Base-by-base conservation (phyloP, 2,888 invertebrate genomes). In the Aphidoletes aphidimyza region DNA sequence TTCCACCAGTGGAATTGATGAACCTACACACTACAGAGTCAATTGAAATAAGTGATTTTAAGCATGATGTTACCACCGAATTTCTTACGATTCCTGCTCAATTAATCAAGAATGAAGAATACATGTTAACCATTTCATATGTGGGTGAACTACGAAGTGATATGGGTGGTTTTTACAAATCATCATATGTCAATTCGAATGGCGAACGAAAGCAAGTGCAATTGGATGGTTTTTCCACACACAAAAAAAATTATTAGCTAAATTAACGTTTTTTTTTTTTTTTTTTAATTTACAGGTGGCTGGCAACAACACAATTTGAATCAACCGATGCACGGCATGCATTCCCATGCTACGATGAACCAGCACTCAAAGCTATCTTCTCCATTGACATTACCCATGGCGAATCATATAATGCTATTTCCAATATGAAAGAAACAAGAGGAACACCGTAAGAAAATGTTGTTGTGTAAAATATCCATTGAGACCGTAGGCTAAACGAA, bases 321-420 rank as follows among this genome's bases (percentile, higher is more conserved):
- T 92, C 94, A 0, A 93, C 92, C 0, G 91, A 91, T 86, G 94
- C 94, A 0, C 92, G 94, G 0, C 90, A 91, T 19, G 94, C 93
- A 0, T 94, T 95, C 88, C 95, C 95, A 0, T 95, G 95, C 87
- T 95, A 93, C 87, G 96, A 96, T 87, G 95, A 95, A 87, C 95
- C 95, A 0, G 90, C 90, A 0, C 88, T 92, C 47, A 95, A 95
- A 87, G 93, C 95, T 0, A 89, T 90, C n/a, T 95, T 94, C 87
- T 90, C 91, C 45, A 91, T 95, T 19, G 91, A 91, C 1, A 91
- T 95, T 84, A 92, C 91, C 39, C 92, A 94, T 81, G 91, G 92
- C 8, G 86, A 87, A 8, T 87, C 86, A 1, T 90, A 90, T 54
- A 86, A 85, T 1, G 90, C 89, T 0, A 86, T 91, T 26, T 84